A percentile compares a stretch with the other conserved stretches of the same genome.
These are phyloP conservation scores for Neotoxoptera formosana DNA, from an alignment of 1,140 invertebrate genomes.

Conservation along the genomic window DNA sequence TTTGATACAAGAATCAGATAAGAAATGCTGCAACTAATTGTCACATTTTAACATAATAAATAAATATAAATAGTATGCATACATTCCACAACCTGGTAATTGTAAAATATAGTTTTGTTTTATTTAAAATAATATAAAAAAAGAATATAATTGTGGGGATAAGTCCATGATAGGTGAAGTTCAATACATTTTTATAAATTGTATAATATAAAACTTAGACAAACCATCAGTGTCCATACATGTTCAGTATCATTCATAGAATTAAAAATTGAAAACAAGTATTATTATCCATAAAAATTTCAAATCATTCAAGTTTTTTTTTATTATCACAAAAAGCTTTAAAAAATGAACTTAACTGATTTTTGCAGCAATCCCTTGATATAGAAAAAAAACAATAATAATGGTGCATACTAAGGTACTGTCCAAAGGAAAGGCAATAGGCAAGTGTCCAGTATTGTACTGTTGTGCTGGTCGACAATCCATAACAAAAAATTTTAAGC, in stretches of 20 bases:
- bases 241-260: background rate
- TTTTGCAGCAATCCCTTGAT: background rate
- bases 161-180: background rate
- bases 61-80: background rate
- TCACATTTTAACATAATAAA: background rate
- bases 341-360: background rate
- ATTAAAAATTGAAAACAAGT: background rate
- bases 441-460: conserved; percentile 95
- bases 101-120: background rate
- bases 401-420: conserved; percentile 78
- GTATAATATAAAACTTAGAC: background rate
- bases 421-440: conserved; percentile 97
- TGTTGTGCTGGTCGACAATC: conserved; percentile 96
- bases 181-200: background rate
- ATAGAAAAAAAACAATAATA: background rate
- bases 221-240: background rate
- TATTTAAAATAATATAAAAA: background rate
- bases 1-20: no score
- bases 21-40: no score
- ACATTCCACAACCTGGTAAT: background rate
- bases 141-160: background rate
- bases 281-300: background rate
- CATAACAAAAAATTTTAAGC: conserved; percentile 92
- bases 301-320: background rate
- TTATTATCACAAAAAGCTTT: no score